Evolutionary conservation across 2,113 vertebrate genomes (phyloP).

Genomic region (Axis porcinus): DNA sequence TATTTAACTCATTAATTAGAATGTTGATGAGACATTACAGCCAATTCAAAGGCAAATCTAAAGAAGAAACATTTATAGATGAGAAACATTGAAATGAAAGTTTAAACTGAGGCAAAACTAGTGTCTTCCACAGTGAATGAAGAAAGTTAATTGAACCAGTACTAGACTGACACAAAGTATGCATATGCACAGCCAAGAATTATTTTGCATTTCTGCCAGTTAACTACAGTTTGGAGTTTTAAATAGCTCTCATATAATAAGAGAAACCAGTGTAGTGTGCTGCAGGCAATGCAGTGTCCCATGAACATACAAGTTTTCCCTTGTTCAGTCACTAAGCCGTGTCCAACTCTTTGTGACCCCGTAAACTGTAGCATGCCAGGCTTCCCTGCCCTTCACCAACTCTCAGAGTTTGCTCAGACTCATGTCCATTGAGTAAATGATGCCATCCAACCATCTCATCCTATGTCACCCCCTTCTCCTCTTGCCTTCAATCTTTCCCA

Average conservation of each 20-base stretch:
- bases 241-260: background rate
- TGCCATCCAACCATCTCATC: background rate
- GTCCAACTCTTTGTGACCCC: background rate
- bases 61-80: slow-evolving; percentile 35
- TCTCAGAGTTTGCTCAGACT: background rate
- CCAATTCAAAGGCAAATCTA: slow-evolving; percentile 8
- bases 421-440: background rate
- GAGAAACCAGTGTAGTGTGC: background rate
- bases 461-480: background rate
- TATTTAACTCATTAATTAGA: slow-evolving; percentile 43
- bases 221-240: background rate
- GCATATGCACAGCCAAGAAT: background rate
- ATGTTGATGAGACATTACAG: background rate
- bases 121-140: background rate
- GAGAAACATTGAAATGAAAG: background rate
- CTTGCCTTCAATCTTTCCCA: background rate
- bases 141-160: background rate
- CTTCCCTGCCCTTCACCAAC: background rate
- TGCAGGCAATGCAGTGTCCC: background rate
- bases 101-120: slow-evolving; percentile 9
- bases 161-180: background rate
- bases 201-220: background rate
- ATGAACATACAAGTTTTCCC: background rate
- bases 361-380: background rate
- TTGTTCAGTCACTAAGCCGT: background rate